Conservation (phyloP, 2,797 vertebrate species). For the Urocyon cinereoargenteus region DNA sequence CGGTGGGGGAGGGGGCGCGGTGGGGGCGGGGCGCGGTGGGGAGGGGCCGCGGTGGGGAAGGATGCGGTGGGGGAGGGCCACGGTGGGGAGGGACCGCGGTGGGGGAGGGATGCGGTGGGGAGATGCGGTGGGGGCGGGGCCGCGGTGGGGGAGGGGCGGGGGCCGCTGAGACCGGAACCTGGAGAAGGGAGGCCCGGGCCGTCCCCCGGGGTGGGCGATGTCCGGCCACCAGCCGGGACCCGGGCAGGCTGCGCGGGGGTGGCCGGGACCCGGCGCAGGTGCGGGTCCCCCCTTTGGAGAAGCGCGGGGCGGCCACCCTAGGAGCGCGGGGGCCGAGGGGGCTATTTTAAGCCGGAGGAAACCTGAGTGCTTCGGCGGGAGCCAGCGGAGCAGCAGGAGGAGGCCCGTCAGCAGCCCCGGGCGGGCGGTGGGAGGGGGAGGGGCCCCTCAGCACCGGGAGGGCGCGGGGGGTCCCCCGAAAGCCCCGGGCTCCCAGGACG, state of each 20-base stretch:
- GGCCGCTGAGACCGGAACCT: too few species aligned
- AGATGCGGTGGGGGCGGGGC: too few species aligned
- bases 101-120: too few species aligned
- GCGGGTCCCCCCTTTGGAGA: neutral
- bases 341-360: constrained; percentile 78
- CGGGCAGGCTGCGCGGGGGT: neutral
- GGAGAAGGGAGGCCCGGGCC: too few species aligned
- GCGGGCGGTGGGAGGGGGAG: neutral
- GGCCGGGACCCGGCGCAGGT: neutral
- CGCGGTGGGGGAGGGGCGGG: too few species aligned
- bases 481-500: neutral
- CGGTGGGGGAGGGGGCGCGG: too few species aligned
- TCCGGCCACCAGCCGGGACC: accelerated
- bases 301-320: constrained; percentile 47
- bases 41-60: too few species aligned
- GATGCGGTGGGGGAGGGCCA: neutral
- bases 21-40: too few species aligned
- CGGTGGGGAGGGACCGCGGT: too few species aligned
- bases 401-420: neutral
- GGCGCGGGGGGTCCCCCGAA: neutral
- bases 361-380: constrained; percentile 40
- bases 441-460: accelerated
- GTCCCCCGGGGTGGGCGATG: neutral
- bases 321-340: neutral
- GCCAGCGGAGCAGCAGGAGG: constrained; percentile 4